phyloP scores from a whole-genome alignment of 2,888 invertebrate genomes.

The Volucella bombylans region DNA sequence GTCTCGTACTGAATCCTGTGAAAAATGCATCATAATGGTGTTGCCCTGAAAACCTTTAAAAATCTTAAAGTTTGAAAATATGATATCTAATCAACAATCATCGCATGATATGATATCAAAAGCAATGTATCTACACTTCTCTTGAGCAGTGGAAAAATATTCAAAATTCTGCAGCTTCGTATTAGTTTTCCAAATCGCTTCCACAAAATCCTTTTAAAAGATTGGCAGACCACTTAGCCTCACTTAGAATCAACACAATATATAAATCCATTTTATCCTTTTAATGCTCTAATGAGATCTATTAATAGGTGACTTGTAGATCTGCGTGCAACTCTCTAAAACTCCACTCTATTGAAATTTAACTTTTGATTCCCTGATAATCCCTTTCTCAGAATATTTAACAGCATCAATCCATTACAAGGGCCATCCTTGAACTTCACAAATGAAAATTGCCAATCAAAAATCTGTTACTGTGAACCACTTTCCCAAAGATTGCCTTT shows the following conservation, averaged over 20 bases:
- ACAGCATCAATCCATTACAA: background rate
- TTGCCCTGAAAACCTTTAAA: too few species aligned
- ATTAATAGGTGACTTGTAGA: background rate
- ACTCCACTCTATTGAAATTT: background rate
- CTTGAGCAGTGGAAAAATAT: too few species aligned
- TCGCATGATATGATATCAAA: too few species aligned
- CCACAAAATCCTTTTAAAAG: too few species aligned
- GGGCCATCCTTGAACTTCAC: background rate
- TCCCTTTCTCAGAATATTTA: background rate
- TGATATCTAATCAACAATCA: too few species aligned
- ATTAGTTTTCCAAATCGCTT: too few species aligned
- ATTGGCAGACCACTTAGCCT: background rate
- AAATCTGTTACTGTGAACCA: constrained; percentile 11
- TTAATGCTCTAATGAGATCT: constrained; percentile 14
- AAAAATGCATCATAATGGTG: too few species aligned
- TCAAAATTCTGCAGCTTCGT: too few species aligned
- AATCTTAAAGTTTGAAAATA: too few species aligned
- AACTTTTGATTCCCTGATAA: constrained; percentile 2
- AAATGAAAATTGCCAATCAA: constrained; percentile 8
- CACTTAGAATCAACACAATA: background rate
- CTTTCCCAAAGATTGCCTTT: constrained; percentile 58
- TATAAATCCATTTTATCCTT: constrained; percentile 5
- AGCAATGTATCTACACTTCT: too few species aligned
- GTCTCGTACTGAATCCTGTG: too few species aligned
- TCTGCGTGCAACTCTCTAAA: background rate